Base-by-base conservation (phyloP, 2,888 invertebrate species). In the Clistopyga incitator region DNA sequence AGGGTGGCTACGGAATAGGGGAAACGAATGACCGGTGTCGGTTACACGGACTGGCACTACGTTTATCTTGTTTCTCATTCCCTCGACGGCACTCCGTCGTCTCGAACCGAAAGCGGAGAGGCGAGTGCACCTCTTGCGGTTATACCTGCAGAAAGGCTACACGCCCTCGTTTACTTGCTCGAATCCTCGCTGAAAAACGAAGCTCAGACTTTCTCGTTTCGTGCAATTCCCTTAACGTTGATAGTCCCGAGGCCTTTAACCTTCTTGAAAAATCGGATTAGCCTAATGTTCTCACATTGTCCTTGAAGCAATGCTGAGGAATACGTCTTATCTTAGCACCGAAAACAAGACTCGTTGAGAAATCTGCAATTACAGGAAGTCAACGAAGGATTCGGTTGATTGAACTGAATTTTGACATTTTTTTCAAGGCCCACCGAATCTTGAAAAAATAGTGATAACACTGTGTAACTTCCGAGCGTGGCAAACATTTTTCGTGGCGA, bases 21-120 rank as follows among this genome's bases (percentile, higher is more conserved):
- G 88, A 89, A 87, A 88, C 90, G 90, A 91, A 90, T 90, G 91
- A 90, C 91, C 90, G 92, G 92, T 92, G 91, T 92, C 92, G 89
- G 91, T 92, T 92, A 92, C 92, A 92, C 87, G 81, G 78, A 88
- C 91, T 92, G 92, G 91, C 90, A 92, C 86, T 90, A 88, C 87
- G 78, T 85, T 84, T 87, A 80, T 86, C 77, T 82, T 61, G 42
- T 45, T 50, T 29, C 47, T 74, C 74, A 42, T 29, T 45, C 80
- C 29, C 80, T 78, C 61, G 47, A 54, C 50, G 56, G 47, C 23
- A 23, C 74, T 81, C 76, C 59, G n/a, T 52, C 68, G 81, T 68
- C 45, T 38, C 71, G 29, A 50, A 61, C 59, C 13, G 59, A 20
- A 74, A 50, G 38, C 80, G 50, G 83, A 76, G 78, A 76, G 78